Percentiles rank a stretch among this genome's conserved stretches.
Evolutionary conservation across 2,888 invertebrate genomes (phyloP).

Genomic region (Drosophila rubida): DNA sequence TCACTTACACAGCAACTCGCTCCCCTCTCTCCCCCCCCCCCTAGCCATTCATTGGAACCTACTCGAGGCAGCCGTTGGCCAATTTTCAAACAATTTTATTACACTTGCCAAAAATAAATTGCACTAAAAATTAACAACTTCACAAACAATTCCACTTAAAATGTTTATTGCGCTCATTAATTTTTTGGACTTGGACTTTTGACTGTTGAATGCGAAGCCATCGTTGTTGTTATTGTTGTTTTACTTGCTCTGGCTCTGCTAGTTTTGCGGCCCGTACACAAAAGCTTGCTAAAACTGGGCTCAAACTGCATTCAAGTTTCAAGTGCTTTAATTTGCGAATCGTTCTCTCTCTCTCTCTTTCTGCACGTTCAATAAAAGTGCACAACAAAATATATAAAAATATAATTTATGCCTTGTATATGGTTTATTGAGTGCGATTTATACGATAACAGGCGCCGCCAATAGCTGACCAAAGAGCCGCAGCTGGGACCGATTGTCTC

Average conservation of each 20-base stretch:
- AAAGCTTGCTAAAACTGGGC: slow-evolving; percentile 30
- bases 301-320: slow-evolving; percentile 72
- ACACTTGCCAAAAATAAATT: slow-evolving; percentile 78
- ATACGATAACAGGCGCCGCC: slow-evolving; percentile 69
- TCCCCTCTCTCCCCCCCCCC: not conserved
- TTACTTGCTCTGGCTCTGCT: slow-evolving; percentile 22
- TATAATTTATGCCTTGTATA: slow-evolving; percentile 72
- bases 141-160: slow-evolving; percentile 81
- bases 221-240: slow-evolving; percentile 21
- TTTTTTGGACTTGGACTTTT: slow-evolving; percentile 58
- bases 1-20: not conserved
- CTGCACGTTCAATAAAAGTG: slow-evolving; percentile 48
- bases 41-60: not conserved
- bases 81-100: slow-evolving; percentile 76
- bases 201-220: slow-evolving; percentile 57
- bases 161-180: slow-evolving; percentile 81
- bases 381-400: slow-evolving; percentile 52
- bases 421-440: slow-evolving; percentile 79
- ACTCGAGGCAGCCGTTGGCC: slow-evolving; percentile 33
- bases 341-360: not conserved
- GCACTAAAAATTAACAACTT: slow-evolving; percentile 82
- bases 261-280: slow-evolving; percentile 34
- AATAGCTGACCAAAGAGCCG: slow-evolving; percentile 49
- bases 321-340: slow-evolving; percentile 67
- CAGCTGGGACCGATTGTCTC: slow-evolving; percentile 47